Conservation (phyloP, 2,797 vertebrate species). For the Sphenodon punctatus region DNA sequence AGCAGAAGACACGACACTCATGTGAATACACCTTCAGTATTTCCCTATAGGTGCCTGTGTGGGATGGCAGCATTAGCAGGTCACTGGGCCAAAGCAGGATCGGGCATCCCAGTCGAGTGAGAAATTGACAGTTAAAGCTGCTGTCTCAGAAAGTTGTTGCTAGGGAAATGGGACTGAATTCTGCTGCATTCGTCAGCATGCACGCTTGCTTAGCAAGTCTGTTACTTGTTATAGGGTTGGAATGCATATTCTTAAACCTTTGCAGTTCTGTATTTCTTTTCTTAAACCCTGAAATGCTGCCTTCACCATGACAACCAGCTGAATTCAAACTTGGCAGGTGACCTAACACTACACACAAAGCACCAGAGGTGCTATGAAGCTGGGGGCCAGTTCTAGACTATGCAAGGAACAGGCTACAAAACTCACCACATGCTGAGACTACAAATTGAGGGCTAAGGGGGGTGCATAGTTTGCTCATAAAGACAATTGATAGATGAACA, state of each 20-base stretch:
- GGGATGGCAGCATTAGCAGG: fast-evolving
- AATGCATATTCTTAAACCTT: neutral
- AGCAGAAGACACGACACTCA: neutral
- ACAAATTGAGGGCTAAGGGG: no score
- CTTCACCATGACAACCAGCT: constrained; percentile 11
- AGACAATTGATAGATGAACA: neutral
- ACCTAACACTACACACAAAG: neutral
- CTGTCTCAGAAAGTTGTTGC: neutral
- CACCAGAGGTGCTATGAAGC: constrained; percentile 33
- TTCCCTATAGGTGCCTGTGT: fast-evolving
- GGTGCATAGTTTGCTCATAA: neutral
- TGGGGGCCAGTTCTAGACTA: neutral
- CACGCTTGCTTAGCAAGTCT: neutral
- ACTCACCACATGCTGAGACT: neutral
- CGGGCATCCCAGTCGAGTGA: neutral
- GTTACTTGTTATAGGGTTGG: neutral
- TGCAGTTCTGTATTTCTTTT: neutral
- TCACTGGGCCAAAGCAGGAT: neutral
- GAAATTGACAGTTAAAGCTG: neutral
- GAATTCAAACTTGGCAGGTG: constrained; percentile 37
- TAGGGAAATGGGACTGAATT: neutral
- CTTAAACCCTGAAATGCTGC: constrained; percentile 40
- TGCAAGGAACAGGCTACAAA: fast-evolving
- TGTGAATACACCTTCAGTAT: neutral
- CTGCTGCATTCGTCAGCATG: neutral